Conservation (phyloP, 2,888 invertebrate genomes). For the Artemia sp. region DNA sequence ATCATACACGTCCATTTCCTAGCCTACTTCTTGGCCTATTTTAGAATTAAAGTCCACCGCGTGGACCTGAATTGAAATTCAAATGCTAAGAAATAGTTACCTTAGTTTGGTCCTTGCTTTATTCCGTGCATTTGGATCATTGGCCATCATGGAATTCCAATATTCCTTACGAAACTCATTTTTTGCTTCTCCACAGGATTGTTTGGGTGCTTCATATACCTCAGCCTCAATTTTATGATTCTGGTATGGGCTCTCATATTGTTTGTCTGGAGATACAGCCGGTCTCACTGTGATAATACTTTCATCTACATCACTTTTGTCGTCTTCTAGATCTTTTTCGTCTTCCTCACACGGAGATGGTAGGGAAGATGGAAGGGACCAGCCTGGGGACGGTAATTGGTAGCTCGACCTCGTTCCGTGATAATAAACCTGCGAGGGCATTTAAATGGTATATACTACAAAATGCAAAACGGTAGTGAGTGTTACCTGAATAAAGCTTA, state of each 20-base stretch:
- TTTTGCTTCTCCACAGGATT: background rate
- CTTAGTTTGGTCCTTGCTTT: background rate
- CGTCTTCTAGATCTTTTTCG: background rate
- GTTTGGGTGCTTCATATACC: background rate
- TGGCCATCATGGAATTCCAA: background rate
- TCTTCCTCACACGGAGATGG: conserved; percentile 9
- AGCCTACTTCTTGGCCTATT: too few species aligned
- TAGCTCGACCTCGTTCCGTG: conserved; percentile 7
- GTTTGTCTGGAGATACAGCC: background rate
- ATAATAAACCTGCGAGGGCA: background rate
- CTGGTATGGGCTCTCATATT: background rate
- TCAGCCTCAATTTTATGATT: background rate
- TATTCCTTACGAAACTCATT: conserved; percentile 1
- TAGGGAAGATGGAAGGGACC: conserved; percentile 1
- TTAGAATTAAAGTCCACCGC: too few species aligned
- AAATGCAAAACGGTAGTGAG: too few species aligned
- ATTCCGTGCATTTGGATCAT: conserved; percentile 5
- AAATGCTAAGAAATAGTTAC: background rate
- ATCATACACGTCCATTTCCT: too few species aligned
- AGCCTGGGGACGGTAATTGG: conserved; percentile 8
- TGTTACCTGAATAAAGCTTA: too few species aligned
- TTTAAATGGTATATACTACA: too few species aligned
- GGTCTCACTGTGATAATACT: conserved; percentile 2
- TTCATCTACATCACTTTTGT: conserved; percentile 1
- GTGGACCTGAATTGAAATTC: too few species aligned